Conservation (phyloP, 1,140 invertebrate genomes). For the Ctenoplectra terminalis region DNA sequence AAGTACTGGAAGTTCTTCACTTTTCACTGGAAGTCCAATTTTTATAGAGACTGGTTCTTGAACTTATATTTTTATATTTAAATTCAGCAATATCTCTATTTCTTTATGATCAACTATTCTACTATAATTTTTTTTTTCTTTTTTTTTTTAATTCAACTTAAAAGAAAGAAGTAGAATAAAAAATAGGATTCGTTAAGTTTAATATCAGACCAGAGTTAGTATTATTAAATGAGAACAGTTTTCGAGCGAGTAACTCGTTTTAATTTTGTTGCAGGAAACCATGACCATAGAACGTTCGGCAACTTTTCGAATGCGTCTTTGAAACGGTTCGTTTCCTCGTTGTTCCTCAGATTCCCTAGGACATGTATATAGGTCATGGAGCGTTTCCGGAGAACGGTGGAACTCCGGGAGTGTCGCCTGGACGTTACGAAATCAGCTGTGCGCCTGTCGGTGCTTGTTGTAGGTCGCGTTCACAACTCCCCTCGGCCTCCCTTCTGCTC, state of each 20-base stretch:
- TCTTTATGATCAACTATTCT: no score
- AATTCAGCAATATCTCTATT: no score
- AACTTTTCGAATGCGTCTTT: background rate
- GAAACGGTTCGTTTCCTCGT: background rate
- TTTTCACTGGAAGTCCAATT: no score
- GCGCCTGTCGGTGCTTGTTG: conserved; percentile 62
- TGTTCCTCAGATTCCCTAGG: conserved; percentile 10
- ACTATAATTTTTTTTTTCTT: no score
- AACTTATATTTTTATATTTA: no score
- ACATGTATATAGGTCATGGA: conserved; percentile 59
- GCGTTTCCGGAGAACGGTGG: conserved; percentile 61
- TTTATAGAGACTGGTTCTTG: no score
- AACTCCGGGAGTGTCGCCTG: conserved; percentile 56
- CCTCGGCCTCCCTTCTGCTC: background rate
- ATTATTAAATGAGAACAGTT: background rate
- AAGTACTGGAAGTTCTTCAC: no score
- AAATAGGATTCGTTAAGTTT: background rate
- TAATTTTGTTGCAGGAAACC: background rate
- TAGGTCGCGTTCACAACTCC: conserved; percentile 64
- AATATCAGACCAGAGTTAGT: background rate
- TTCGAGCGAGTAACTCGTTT: no score
- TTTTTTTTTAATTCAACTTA: no score
- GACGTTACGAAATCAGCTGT: conserved; percentile 71
- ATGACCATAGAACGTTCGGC: background rate
- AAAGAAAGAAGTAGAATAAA: no score